Percentiles rank a stretch among this genome's conserved stretches.
Evolutionary conservation across 2,888 invertebrate species (phyloP).

Genomic region (Caenorhabditis japonica): DNA sequence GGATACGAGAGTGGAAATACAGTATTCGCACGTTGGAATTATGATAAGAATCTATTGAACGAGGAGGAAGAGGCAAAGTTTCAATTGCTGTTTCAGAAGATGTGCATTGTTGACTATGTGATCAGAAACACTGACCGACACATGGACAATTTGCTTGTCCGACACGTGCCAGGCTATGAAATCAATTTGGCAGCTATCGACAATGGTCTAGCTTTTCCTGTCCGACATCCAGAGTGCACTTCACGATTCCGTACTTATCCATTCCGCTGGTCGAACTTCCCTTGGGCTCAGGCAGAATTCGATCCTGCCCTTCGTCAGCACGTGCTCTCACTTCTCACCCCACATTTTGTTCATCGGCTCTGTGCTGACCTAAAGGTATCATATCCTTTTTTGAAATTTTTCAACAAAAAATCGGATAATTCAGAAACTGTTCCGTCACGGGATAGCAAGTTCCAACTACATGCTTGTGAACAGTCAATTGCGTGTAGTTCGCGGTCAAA

Average conservation of each 20-base stretch:
- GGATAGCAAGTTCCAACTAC: conserved; percentile 55
- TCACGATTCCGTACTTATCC: conserved; percentile 69
- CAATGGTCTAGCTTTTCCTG: conserved; percentile 98
- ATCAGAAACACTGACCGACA: conserved; percentile 82
- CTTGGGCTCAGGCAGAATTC: conserved; percentile 68
- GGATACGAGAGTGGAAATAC: conserved; percentile 97
- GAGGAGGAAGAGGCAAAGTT: conserved; percentile 80
- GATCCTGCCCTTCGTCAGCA: conserved; percentile 57
- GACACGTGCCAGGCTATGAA: conserved; percentile 69
- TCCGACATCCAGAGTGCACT: conserved; percentile 91
- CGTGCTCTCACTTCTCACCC: conserved; percentile 65
- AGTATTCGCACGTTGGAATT: conserved; percentile 85
- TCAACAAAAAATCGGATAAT: conserved; percentile 78
- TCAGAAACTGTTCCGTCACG: conserved; percentile 84
- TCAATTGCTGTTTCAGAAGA: conserved; percentile 90
- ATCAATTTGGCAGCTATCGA: conserved; percentile 95
- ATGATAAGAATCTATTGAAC: conserved; percentile 62
- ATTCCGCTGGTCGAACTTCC: conserved; percentile 70
- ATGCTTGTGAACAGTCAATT: conserved; percentile 66
- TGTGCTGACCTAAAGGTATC: conserved; percentile 63
- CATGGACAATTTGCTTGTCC: conserved; percentile 98
- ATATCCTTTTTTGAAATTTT: not conserved
- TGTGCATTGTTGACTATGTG: conserved; percentile 74
- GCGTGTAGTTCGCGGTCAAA: conserved; percentile 71
- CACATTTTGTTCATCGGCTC: conserved; percentile 64